phyloP scores from a whole-genome alignment of 2,797 vertebrate genomes.

The Syndactyla subalaris region DNA sequence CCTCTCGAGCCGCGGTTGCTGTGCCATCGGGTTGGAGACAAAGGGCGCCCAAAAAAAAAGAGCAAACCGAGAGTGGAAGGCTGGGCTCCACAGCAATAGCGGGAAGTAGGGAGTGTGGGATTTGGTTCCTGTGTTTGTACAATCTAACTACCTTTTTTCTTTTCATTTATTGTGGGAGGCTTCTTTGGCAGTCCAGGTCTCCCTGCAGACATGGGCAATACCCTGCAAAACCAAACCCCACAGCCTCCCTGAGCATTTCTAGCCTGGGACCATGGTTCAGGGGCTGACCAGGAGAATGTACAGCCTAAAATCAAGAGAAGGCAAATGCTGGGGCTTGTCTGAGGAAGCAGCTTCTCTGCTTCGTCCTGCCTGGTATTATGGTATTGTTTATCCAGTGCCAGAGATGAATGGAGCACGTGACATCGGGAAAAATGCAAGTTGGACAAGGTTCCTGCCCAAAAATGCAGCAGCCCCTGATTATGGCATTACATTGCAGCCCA shows the following conservation, averaged over 20 bases:
- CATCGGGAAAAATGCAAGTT: constrained; percentile 60
- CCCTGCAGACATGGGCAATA: neutral
- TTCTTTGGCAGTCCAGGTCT: neutral
- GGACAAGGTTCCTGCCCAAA: constrained; percentile 63
- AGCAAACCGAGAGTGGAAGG: neutral
- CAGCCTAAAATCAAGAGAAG: neutral
- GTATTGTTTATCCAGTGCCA: constrained; percentile 63
- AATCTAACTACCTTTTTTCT: neutral
- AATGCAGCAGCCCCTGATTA: constrained; percentile 54
- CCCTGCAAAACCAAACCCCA: neutral
- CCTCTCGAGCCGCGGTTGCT: constrained; percentile 19
- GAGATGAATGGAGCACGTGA: constrained; percentile 69
- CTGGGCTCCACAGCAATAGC: constrained; percentile 16
- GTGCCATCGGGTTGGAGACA: constrained; percentile 51
- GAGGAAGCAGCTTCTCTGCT: constrained; percentile 52
- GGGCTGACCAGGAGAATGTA: constrained; percentile 3
- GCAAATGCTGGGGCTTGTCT: constrained; percentile 50
- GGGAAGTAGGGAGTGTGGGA: constrained; percentile 58
- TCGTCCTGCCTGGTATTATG: constrained; percentile 57
- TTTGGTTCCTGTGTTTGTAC: constrained; percentile 52
- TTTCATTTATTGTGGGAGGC: neutral
- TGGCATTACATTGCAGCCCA: constrained; percentile 32
- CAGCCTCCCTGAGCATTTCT: neutral
- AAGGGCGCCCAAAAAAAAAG: neutral
- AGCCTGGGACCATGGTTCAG: neutral